Conservation (phyloP, 2,113 vertebrate genomes). For the Otis tarda region DNA sequence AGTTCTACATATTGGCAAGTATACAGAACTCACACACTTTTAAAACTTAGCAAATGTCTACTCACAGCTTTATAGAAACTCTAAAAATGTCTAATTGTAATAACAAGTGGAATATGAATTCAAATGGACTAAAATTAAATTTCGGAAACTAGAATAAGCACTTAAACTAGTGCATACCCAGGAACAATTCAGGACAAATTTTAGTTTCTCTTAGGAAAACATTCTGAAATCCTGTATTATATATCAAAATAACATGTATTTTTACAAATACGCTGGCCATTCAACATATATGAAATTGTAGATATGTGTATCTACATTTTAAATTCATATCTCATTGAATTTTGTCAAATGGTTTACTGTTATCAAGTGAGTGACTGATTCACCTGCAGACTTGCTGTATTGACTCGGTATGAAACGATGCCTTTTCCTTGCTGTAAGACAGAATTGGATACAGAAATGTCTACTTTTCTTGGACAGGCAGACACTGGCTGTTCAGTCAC, state of each 20-base stretch:
- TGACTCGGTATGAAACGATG: not conserved
- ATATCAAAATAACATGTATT: not conserved
- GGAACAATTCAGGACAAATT: not conserved
- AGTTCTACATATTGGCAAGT: not conserved
- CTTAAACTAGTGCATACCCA: not conserved
- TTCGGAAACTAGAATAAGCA: not conserved
- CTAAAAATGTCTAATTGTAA: not conserved
- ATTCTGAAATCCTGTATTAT: not conserved
- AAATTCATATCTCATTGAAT: too few relatives aligned
- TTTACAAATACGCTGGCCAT: not conserved
- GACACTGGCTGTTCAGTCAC: not conserved
- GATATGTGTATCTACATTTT: not conserved
- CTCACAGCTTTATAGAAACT: not conserved
- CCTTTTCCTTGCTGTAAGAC: not conserved
- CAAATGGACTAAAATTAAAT: not conserved
- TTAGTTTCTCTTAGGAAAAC: not conserved
- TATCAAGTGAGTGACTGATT: not conserved
- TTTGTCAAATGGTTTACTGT: not conserved
- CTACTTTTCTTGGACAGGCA: not conserved
- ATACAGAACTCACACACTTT: not conserved
- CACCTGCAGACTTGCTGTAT: not conserved
- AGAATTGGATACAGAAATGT: not conserved
- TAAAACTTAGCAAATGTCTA: constrained; percentile 1
- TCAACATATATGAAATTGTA: not conserved
- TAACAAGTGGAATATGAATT: not conserved